Percentiles rank a stretch among this genome's conserved stretches.
Evolutionary conservation across 2,113 vertebrate species (phyloP).

Genomic region (Pangasianodon gigas): DNA sequence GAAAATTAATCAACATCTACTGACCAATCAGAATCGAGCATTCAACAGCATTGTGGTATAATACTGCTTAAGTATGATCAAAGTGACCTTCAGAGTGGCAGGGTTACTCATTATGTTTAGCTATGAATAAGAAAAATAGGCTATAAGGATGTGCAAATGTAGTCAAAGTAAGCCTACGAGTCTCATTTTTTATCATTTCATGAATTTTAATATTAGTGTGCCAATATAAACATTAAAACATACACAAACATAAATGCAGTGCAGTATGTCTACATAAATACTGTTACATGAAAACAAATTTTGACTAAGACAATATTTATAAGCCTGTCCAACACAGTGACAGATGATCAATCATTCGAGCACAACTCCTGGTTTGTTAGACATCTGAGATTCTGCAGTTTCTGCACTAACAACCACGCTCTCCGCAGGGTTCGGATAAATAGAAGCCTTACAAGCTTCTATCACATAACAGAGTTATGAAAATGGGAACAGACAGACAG

Average conservation of each 20-base stretch:
- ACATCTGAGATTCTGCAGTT: slow-evolving; percentile 5
- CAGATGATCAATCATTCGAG: slow-evolving; percentile 21
- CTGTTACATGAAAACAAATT: not conserved
- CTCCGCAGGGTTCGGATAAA: not conserved
- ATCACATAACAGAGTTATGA: not conserved
- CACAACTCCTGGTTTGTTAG: slow-evolving; percentile 1
- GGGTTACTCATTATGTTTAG: not conserved
- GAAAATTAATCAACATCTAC: not conserved
- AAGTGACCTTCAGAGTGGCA: not conserved
- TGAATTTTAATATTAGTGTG: not conserved
- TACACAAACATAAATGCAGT: not conserved
- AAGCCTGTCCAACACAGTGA: not conserved
- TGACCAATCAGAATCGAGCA: not conserved
- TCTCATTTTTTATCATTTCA: not conserved
- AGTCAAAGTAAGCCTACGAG: not conserved
- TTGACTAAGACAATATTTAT: slow-evolving; percentile 4
- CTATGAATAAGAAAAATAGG: not conserved
- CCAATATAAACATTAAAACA: not conserved
- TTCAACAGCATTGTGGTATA: not conserved
- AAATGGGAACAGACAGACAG: not conserved
- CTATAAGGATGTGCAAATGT: not conserved
- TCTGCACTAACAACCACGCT: slow-evolving; percentile 13
- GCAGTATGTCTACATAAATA: not conserved
- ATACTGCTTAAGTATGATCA: not conserved
- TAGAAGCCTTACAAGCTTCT: slow-evolving; percentile 9